Conservation (phyloP, 2,113 vertebrate genomes). For the Himantopus leucocephalus region DNA sequence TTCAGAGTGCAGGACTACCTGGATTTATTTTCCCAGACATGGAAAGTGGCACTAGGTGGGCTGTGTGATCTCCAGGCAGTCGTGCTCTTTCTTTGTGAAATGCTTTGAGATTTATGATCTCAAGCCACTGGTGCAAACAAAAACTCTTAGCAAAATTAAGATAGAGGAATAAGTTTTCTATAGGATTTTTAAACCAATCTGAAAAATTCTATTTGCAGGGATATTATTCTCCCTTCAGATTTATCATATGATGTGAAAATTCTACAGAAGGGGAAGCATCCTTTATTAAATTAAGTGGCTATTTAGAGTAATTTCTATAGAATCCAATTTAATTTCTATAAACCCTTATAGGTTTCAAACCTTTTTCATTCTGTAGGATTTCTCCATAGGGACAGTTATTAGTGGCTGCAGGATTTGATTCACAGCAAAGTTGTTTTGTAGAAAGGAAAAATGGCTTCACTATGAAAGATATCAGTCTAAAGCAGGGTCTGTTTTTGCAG, state of each 20-base stretch:
- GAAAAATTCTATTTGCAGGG: conserved; percentile 21
- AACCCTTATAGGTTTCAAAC: background rate
- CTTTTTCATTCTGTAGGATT: conserved; percentile 20
- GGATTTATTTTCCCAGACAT: conserved; percentile 36
- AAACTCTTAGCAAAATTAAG: conserved; percentile 29
- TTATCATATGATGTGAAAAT: conserved; percentile 18
- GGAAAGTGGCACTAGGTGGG: background rate
- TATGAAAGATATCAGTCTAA: background rate
- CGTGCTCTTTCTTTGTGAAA: conserved; percentile 4
- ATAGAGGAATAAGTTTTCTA: conserved; percentile 7
- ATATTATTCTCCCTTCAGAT: conserved; percentile 27
- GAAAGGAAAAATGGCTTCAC: conserved; percentile 23
- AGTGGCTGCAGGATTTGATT: conserved; percentile 20
- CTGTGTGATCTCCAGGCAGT: background rate
- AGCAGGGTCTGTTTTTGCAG: background rate
- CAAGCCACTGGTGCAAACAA: background rate
- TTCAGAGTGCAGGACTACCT: conserved; percentile 8
- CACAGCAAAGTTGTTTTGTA: conserved; percentile 12
- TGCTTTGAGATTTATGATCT: background rate
- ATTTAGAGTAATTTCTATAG: conserved; percentile 57
- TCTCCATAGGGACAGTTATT: conserved; percentile 23
- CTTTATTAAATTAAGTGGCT: conserved; percentile 27
- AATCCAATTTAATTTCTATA: conserved; percentile 40
- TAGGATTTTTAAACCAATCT: conserved; percentile 31
- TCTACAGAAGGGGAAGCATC: background rate